Conservation (phyloP, 2,888 invertebrate species). For the Tipula unca region DNA sequence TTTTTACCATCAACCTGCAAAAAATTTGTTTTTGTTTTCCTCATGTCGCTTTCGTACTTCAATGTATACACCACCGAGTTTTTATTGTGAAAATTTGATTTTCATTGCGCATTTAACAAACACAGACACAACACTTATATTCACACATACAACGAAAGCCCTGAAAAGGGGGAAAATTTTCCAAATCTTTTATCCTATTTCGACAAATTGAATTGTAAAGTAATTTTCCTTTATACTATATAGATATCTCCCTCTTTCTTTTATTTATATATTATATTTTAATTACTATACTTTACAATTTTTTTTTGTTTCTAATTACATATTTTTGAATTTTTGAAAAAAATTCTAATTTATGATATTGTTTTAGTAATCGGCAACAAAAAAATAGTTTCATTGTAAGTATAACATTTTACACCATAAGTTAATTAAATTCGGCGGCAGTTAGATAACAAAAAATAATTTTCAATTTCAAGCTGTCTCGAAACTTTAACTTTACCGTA, state of each 20-base stretch:
- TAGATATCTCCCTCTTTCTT: neutral
- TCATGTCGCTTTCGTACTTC: neutral
- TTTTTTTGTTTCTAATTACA: neutral
- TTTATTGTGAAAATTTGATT: slow-evolving; percentile 14
- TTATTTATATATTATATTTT: neutral
- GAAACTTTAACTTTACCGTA: neutral
- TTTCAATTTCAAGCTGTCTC: neutral
- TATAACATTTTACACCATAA: neutral
- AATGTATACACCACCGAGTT: neutral
- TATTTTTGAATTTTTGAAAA: neutral
- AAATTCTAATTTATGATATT: neutral
- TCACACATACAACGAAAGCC: neutral
- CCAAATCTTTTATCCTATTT: neutral
- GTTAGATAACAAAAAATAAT: neutral
- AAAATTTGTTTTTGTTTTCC: neutral
- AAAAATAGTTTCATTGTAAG: neutral
- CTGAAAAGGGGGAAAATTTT: neutral
- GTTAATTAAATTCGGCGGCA: neutral
- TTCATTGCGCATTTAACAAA: neutral
- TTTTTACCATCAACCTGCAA: neutral
- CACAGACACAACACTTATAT: neutral
- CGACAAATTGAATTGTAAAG: neutral
- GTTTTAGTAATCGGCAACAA: neutral
- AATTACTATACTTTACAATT: too few species aligned
- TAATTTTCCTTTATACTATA: neutral